Evolutionary conservation across 2,113 vertebrate species (phyloP).

Genomic region (Micronycteris hirsuta): DNA sequence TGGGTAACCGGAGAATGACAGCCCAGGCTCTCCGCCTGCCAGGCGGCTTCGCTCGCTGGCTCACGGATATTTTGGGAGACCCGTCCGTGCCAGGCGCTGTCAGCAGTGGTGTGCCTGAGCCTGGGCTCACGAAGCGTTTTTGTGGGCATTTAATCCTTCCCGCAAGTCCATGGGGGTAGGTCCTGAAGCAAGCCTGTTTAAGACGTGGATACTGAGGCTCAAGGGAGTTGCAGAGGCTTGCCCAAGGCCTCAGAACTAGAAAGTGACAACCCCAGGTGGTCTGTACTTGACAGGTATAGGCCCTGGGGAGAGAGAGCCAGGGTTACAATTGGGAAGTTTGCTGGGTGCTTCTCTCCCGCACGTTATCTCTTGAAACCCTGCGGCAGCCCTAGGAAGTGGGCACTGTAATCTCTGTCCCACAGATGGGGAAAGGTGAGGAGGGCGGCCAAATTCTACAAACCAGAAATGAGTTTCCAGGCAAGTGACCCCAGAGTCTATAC

Average conservation of each 20-base stretch:
- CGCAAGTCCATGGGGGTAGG: background rate
- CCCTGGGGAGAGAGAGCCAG: background rate
- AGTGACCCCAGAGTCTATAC: background rate
- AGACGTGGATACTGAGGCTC: background rate
- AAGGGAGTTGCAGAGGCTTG: background rate
- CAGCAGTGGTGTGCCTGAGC: background rate
- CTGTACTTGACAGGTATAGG: background rate
- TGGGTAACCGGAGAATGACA: background rate
- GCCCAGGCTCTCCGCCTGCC: background rate
- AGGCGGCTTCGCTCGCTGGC: background rate
- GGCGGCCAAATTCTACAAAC: background rate
- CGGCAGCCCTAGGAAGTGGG: background rate
- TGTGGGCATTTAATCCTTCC: background rate
- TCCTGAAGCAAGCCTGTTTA: background rate
- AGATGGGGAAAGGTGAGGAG: background rate
- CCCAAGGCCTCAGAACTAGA: background rate
- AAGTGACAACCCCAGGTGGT: background rate
- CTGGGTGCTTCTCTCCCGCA: background rate
- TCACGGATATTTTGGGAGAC: background rate
- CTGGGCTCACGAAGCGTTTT: background rate
- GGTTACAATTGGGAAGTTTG: background rate
- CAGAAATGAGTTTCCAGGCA: background rate
- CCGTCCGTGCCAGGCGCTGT: background rate
- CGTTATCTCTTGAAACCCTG: too few relatives aligned
- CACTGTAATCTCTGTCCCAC: background rate